Conservation (phyloP, 2,888 invertebrate genomes). For the Periphyllus acericola region DNA sequence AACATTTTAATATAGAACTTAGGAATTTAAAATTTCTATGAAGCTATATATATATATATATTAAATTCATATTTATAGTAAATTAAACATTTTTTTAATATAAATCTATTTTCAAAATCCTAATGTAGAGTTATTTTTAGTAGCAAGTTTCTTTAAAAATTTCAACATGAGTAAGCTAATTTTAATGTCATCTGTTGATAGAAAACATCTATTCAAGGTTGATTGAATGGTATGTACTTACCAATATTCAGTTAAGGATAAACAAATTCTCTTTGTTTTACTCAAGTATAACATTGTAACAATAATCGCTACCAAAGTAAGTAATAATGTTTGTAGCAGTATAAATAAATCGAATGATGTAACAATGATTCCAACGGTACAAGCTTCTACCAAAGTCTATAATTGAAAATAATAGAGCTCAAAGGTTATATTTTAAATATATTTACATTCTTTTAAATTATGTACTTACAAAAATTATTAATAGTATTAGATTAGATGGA, state of each 20-base stretch:
- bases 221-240: no score
- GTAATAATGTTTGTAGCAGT: slow-evolving; percentile 52
- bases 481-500: slow-evolving; percentile 48
- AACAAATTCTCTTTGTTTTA: slow-evolving; percentile 25
- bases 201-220: neutral
- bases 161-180: no score
- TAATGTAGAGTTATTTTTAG: no score
- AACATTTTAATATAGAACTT: no score
- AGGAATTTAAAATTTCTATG: no score
- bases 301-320: slow-evolving; percentile 41
- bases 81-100: no score
- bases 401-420: neutral
- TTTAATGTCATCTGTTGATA: no score
- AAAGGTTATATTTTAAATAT: neutral
- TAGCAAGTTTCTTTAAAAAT: no score
- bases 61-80: no score
- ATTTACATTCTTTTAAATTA: neutral
- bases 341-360: slow-evolving; percentile 53
- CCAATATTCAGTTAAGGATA: slow-evolving; percentile 45
- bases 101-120: no score
- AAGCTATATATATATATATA: neutral
- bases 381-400: slow-evolving; percentile 46
- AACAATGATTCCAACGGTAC: slow-evolving; percentile 50
- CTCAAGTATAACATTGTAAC: slow-evolving; percentile 28
- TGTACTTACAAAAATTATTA: slow-evolving; percentile 54